These are phyloP conservation scores for Euplexia lucipara DNA, from an alignment of 2,888 invertebrate genomes.

Conservation along the genomic window DNA sequence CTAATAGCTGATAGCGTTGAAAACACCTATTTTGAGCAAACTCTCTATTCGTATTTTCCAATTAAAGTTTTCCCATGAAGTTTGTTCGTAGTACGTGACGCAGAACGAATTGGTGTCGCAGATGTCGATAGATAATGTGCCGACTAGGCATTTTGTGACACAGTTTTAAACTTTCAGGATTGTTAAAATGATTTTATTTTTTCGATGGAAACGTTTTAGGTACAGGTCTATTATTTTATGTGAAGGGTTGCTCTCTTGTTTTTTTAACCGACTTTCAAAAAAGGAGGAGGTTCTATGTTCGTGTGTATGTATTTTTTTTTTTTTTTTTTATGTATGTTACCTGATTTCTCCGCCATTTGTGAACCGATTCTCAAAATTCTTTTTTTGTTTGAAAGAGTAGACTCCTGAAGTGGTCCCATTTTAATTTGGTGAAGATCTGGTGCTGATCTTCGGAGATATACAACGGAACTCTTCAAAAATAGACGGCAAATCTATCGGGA, in stretches of 20 bases:
- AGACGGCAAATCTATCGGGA: too few relatives aligned
- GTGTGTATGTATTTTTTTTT: too few relatives aligned
- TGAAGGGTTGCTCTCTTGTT: background rate
- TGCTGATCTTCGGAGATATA: too few relatives aligned
- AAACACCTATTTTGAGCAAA: constrained; percentile 52
- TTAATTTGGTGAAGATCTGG: too few relatives aligned
- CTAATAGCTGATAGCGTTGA: constrained; percentile 45
- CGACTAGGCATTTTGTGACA: constrained; percentile 42
- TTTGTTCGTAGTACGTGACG: constrained; percentile 69
- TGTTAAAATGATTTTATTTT: background rate
- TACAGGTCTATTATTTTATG: constrained; percentile 6
- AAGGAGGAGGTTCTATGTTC: too few relatives aligned
- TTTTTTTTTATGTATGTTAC: too few relatives aligned
- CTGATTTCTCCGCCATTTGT: too few relatives aligned
- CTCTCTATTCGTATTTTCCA: constrained; percentile 74
- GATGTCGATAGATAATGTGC: constrained; percentile 53
- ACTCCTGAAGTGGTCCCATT: too few relatives aligned
- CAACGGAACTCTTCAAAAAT: too few relatives aligned
- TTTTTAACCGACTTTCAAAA: too few relatives aligned
- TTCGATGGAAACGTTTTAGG: constrained; percentile 2
- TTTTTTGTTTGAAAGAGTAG: too few relatives aligned
- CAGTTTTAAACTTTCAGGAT: constrained; percentile 22
- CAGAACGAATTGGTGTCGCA: constrained; percentile 68
- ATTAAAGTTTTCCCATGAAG: constrained; percentile 83
- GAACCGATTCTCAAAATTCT: too few relatives aligned